These are phyloP conservation scores for Scytalopus superciliaris DNA, from an alignment of 2,113 vertebrate species.

Conservation along the genomic window DNA sequence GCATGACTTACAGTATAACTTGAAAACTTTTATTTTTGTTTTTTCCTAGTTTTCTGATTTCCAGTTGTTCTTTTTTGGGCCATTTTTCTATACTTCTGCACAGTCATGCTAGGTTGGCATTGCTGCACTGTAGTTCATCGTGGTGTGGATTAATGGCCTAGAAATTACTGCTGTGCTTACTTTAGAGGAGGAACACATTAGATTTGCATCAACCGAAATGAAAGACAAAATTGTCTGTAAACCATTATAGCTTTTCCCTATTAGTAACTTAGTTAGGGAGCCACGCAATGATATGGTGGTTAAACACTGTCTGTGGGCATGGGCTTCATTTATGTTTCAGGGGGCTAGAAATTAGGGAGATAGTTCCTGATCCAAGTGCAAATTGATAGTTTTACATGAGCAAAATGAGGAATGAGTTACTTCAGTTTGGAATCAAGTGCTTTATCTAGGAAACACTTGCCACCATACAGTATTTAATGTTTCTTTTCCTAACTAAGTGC, in stretches of 20 bases:
- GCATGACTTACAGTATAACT: slow-evolving; percentile 58
- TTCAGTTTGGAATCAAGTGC: slow-evolving; percentile 28
- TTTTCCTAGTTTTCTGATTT: slow-evolving; percentile 54
- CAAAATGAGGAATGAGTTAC: slow-evolving; percentile 23
- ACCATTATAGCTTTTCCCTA: neutral
- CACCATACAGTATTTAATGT: neutral
- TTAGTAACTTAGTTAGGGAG: neutral
- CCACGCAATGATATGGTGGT: neutral
- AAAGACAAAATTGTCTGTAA: slow-evolving; percentile 3
- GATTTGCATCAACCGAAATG: slow-evolving; percentile 44
- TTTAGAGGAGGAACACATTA: slow-evolving; percentile 41
- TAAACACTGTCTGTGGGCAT: neutral
- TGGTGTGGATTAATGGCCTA: slow-evolving; percentile 68
- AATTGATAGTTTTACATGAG: neutral
- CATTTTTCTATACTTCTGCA: slow-evolving; percentile 63
- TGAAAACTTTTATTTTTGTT: slow-evolving; percentile 11
- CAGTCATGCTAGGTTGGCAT: slow-evolving; percentile 55
- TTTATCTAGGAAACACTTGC: neutral
- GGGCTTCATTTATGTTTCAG: neutral
- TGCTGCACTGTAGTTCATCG: slow-evolving; percentile 61
- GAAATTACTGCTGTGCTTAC: slow-evolving; percentile 53
- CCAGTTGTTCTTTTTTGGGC: slow-evolving; percentile 55
- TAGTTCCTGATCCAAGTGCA: neutral
- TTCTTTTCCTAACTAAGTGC: slow-evolving; percentile 36
- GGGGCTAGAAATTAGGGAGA: neutral